Evolutionary conservation across 2,113 vertebrate genomes (phyloP), one percentile per base, ranked within the genome.

Genomic region (Donacobius atricapilla): DNA sequence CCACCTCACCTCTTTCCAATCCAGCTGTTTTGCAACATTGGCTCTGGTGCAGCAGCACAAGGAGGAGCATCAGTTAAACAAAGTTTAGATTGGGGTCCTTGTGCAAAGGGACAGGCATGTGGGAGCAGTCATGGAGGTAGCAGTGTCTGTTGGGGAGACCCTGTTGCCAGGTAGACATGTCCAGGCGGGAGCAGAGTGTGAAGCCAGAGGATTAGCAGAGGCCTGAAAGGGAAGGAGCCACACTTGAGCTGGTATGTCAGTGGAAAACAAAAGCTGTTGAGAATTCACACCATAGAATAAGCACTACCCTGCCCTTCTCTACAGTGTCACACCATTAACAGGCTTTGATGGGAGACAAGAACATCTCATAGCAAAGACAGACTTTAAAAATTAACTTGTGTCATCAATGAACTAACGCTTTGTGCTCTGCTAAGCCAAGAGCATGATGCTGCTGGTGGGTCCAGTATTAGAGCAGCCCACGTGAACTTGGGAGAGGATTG

Each of bases 171-270:
- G 56, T 76, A 94, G 71, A 28, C 2, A 0, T 0, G 2, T 65
- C 11, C 10, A 78, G 56, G 47, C 0, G 0, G 48, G 72, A 82
- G 65, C 11, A 8, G 79, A 35, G 30, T 58, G 88, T 76, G 57
- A 89, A 95, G 72, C 60, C 86, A 72, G 65, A 82, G 86, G 83
- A 95, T 97, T 96, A 94, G 69, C 45, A 56, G 71, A 69, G 80
- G 64, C 80, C 72, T 78, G 54, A 56, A 88, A 66, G 61, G 60
- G 76, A 90, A 50, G 69, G 82, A 90, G 82, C 77, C 30, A 2
- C 0, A 0, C 79, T 93, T 89, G 71, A 83, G 61, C 91, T 69
- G 56, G 8, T 77, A 15, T 44, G 53, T 92, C 19, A 2, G 58
- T 89, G 35, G 64, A 81, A 84, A 75, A 39, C 33, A 87, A 83